Percentiles rank a stretch among this genome's conserved stretches.
phyloP scores from a whole-genome alignment of 2,888 invertebrate genomes.

The Dicyrtoma fusca region DNA sequence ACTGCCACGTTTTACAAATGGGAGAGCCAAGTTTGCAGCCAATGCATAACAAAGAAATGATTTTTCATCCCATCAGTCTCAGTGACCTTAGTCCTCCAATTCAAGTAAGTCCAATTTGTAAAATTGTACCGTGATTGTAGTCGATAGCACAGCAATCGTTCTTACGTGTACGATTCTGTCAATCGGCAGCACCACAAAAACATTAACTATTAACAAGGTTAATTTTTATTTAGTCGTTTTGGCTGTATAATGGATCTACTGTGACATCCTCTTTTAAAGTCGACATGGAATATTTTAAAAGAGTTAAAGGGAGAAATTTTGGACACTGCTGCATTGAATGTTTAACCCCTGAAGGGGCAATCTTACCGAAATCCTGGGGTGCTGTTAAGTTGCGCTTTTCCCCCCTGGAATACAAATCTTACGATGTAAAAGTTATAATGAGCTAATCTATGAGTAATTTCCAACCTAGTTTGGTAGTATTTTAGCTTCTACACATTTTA shows the following conservation, averaged over 20 bases:
- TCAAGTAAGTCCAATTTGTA: conserved; percentile 46
- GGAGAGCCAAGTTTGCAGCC: conserved; percentile 43
- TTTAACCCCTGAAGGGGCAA: conserved; percentile 44
- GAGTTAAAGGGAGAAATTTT: conserved; percentile 47
- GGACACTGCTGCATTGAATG: conserved; percentile 49
- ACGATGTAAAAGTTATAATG: too few species aligned
- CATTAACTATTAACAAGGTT: too few species aligned
- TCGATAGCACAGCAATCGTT: too few species aligned
- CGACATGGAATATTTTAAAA: conserved; percentile 46
- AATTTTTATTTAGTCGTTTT: conserved; percentile 38
- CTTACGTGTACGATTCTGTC: too few species aligned
- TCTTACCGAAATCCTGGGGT: conserved; percentile 44
- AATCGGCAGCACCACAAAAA: too few species aligned
- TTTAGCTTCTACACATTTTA: too few species aligned
- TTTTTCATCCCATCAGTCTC: conserved; percentile 45
- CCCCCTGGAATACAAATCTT: conserved; percentile 46
- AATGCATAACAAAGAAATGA: conserved; percentile 42
- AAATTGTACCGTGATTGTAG: too few species aligned
- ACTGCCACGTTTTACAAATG: conserved; percentile 38
- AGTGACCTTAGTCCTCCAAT: conserved; percentile 51
- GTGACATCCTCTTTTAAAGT: conserved; percentile 41
- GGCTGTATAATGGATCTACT: conserved; percentile 51
- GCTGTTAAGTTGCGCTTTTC: conserved; percentile 50
- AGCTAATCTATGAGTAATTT: too few species aligned
- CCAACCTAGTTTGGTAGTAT: too few species aligned